Percentiles rank a stretch among this genome's conserved stretches.
Conservation (phyloP, 1,140 invertebrate species). For the Macrobrachium nipponense region DNA sequence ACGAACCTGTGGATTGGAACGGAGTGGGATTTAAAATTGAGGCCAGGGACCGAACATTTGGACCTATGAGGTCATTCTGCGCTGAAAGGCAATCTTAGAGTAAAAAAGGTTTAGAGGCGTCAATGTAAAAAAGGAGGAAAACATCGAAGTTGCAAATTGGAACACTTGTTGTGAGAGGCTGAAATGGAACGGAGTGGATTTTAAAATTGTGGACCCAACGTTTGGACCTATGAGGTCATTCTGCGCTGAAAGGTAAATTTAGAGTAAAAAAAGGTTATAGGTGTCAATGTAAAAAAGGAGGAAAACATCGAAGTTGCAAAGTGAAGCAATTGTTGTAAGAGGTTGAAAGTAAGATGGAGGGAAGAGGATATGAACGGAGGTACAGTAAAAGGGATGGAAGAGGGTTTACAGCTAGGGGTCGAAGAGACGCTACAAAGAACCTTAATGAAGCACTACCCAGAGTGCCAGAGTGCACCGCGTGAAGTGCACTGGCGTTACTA, state of each 20-base stretch:
- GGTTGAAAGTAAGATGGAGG: neutral
- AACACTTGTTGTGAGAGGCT: neutral
- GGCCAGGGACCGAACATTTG: too few species aligned
- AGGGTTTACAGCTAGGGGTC: too few species aligned
- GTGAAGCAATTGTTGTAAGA: neutral
- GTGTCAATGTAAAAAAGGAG: too few species aligned
- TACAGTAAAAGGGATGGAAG: too few species aligned
- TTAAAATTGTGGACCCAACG: too few species aligned
- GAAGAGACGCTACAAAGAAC: too few species aligned
- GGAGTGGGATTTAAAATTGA: neutral
- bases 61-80: neutral
- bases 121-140: neutral
- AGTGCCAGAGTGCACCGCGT: too few species aligned
- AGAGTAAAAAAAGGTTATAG: neutral
- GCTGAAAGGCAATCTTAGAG: neutral
- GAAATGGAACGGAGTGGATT: neutral
- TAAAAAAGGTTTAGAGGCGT: neutral
- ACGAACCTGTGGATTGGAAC: constrained; percentile 47
- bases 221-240: neutral
- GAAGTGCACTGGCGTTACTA: too few species aligned
- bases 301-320: neutral
- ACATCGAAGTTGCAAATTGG: neutral
- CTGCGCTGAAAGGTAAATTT: neutral
- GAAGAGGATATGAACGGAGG: neutral
- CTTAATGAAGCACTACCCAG: too few species aligned